Evolutionary conservation across 1,140 invertebrate species (phyloP).

Genomic region (Ganaspis sp.): DNA sequence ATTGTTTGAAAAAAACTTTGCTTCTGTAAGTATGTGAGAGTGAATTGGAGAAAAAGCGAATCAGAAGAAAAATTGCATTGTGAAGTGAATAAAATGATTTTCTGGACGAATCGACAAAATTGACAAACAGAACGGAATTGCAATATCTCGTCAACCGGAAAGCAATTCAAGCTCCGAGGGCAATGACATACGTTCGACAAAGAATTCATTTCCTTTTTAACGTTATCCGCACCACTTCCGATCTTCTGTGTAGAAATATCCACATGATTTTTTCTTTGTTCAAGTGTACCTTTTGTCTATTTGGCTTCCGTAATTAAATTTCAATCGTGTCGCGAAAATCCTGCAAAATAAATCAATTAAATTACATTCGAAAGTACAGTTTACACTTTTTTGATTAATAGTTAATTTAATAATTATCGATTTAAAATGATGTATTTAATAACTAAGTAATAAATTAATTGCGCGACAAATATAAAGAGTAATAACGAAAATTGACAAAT

Average conservation of each 20-base stretch:
- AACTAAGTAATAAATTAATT: too few relatives aligned
- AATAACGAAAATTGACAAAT: too few relatives aligned
- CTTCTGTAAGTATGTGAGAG: too few relatives aligned
- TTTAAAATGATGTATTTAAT: too few relatives aligned
- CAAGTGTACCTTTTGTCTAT: background rate
- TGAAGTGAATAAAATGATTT: background rate
- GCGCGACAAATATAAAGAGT: too few relatives aligned
- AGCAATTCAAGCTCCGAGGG: background rate
- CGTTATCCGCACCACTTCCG: background rate
- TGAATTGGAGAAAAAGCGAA: background rate
- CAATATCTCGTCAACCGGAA: slow-evolving; percentile 23
- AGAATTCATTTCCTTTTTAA: slow-evolving; percentile 3
- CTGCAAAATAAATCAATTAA: background rate
- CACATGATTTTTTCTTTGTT: background rate
- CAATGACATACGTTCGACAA: slow-evolving; percentile 1
- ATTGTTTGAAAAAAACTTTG: too few relatives aligned
- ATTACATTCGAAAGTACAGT: too few relatives aligned
- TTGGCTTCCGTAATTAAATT: background rate
- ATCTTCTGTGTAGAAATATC: background rate
- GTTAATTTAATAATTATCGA: too few relatives aligned
- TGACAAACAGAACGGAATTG: slow-evolving; percentile 7
- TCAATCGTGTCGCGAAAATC: background rate
- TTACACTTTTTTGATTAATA: too few relatives aligned
- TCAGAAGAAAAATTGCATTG: background rate
- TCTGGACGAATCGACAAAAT: background rate